Evolutionary conservation across 2,888 invertebrate genomes (phyloP).

Genomic region (Meloe dianella): DNA sequence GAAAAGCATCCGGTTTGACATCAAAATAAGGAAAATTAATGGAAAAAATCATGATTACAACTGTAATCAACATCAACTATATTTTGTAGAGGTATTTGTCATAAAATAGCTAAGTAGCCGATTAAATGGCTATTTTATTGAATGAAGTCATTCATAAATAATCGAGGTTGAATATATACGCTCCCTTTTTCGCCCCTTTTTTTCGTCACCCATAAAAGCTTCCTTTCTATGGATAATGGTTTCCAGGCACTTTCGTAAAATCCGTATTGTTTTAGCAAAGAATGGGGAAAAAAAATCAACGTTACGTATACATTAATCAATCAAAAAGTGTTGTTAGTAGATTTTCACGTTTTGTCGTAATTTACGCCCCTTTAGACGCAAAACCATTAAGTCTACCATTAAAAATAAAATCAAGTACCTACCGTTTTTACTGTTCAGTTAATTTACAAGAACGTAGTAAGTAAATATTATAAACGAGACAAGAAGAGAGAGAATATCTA

Average conservation of each 20-base stretch:
- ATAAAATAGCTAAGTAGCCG: neutral
- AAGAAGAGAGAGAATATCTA: neutral
- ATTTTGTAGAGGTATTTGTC: neutral
- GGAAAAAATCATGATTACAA: neutral
- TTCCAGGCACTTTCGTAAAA: neutral
- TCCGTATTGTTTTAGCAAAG: neutral
- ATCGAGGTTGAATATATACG: neutral
- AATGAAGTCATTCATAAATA: constrained; percentile 5
- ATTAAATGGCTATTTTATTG: neutral
- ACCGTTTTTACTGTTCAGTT: neutral
- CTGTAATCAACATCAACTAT: neutral
- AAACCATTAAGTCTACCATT: neutral
- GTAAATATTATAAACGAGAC: neutral
- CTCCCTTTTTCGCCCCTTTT: neutral
- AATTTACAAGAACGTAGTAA: neutral
- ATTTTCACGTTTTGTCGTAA: neutral
- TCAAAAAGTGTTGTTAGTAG: neutral
- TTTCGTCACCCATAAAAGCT: neutral
- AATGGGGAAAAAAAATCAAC: neutral
- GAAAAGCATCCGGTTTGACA: too few species aligned
- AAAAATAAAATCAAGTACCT: neutral
- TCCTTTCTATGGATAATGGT: neutral
- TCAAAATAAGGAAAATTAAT: neutral
- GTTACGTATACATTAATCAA: neutral
- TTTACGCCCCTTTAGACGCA: neutral